Percentiles rank a stretch among this genome's conserved stretches.
These are phyloP conservation scores for Aleiodes alternator DNA, from an alignment of 2,888 invertebrate genomes.

Conservation along the genomic window DNA sequence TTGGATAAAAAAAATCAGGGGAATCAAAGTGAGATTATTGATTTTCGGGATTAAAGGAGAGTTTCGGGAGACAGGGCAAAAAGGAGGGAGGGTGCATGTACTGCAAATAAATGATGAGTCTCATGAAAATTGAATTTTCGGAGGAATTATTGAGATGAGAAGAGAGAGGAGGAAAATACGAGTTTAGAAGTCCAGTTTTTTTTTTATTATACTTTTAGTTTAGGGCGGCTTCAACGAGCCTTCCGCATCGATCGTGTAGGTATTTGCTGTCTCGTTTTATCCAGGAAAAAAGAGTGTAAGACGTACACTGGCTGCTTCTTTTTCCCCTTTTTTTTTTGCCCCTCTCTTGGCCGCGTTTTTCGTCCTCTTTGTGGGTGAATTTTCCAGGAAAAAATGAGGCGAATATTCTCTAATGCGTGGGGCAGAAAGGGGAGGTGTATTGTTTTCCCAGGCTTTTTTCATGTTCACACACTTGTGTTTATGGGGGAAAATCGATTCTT, in stretches of 20 bases:
- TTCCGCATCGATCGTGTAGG: conserved; percentile 33
- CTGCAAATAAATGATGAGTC: conserved; percentile 12
- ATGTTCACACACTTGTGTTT: conserved; percentile 4
- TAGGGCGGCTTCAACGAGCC: conserved; percentile 28
- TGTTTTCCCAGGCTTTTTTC: conserved; percentile 12
- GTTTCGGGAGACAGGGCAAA: neutral
- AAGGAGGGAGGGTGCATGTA: neutral
- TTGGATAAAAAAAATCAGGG: too few relatives aligned
- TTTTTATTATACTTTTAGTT: neutral
- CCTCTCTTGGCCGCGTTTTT: neutral
- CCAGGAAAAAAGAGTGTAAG: conserved; percentile 7
- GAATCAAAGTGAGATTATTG: conserved; percentile 37
- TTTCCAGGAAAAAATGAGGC: conserved; percentile 2
- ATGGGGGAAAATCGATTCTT: neutral
- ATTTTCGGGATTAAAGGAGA: conserved; percentile 41
- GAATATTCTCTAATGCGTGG: conserved; percentile 16
- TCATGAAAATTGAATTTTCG: neutral
- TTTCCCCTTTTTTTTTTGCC: neutral
- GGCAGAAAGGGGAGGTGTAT: neutral
- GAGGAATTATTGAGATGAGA: neutral
- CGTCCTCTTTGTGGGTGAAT: conserved; percentile 4
- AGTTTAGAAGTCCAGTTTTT: too few relatives aligned
- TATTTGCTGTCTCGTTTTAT: conserved; percentile 31
- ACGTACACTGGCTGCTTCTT: neutral
- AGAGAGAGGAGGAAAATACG: neutral